phyloP scores from a whole-genome alignment of 92 coral and sea anemone genomes.

The Umimayanthus chanpuru region DNA sequence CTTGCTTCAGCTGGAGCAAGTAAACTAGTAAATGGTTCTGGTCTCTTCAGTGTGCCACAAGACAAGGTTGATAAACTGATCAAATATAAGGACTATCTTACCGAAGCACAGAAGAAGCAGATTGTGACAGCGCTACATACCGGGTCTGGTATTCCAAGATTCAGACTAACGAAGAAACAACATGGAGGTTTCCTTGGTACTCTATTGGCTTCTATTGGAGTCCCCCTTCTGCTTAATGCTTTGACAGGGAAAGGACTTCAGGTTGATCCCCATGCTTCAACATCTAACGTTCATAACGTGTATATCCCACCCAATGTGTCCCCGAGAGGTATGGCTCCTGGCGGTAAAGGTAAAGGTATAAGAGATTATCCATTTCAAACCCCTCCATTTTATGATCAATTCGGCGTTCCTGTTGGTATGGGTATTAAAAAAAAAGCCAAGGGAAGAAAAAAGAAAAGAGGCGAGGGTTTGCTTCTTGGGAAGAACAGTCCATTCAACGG shows the following conservation, averaged over 20 bases:
- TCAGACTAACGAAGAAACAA: slow-evolving; percentile 32
- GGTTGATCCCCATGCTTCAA: too few relatives aligned
- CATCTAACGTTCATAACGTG: too few relatives aligned
- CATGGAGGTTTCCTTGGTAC: slow-evolving; percentile 19
- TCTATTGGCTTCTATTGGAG: slow-evolving; percentile 8
- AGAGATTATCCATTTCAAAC: too few relatives aligned
- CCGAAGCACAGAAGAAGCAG: neutral
- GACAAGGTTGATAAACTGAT: too few relatives aligned
- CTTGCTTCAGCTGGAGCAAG: neutral
- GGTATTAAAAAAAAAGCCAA: too few relatives aligned
- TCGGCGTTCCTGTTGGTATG: too few relatives aligned
- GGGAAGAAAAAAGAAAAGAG: neutral
- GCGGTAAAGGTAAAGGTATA: too few relatives aligned
- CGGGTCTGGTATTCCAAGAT: neutral
- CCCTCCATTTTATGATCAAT: too few relatives aligned
- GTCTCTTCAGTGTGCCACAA: too few relatives aligned
- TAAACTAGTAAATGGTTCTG: too few relatives aligned
- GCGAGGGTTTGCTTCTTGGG: slow-evolving; percentile 12
- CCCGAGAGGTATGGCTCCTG: too few relatives aligned
- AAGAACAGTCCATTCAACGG: slow-evolving; percentile 19
- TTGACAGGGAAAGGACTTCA: neutral
- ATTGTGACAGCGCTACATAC: neutral
- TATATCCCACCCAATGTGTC: too few relatives aligned
- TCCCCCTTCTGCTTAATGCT: neutral
- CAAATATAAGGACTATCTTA: neutral